Conservation (phyloP, 2,113 vertebrate genomes). For the Elaphurus davidianus region DNA sequence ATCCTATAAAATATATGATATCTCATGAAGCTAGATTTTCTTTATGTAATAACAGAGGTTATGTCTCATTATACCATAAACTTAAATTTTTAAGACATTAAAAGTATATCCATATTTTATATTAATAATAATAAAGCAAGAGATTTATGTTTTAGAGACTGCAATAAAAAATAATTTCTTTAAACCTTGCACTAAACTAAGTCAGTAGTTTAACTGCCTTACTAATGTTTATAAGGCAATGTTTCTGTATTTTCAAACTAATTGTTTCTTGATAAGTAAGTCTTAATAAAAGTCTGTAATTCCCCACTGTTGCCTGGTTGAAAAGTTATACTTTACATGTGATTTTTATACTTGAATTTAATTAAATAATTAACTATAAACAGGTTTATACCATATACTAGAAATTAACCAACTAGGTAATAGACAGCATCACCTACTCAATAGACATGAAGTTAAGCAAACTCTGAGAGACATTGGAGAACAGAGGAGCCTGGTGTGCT, state of each 20-base stretch:
- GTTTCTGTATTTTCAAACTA: neutral
- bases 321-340: neutral
- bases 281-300: neutral
- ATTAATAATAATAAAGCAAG: neutral
- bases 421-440: neutral
- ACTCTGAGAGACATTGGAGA: neutral
- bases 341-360: neutral
- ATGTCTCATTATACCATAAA: neutral
- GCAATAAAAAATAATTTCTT: neutral
- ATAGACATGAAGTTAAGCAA: neutral
- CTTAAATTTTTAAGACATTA: neutral
- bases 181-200: neutral
- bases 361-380: neutral
- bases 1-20: neutral
- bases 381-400: neutral
- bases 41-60: neutral
- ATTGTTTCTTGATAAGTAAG: neutral
- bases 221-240: neutral
- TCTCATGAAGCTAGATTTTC: neutral
- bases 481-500: neutral
- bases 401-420: neutral
- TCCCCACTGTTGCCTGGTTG: neutral
- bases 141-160: neutral
- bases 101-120: neutral
- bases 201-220: neutral